A percentile compares a stretch with the other conserved stretches of the same genome.
Evolutionary conservation across 2,888 invertebrate species (phyloP).

Genomic region (Phaedon cochleariae): DNA sequence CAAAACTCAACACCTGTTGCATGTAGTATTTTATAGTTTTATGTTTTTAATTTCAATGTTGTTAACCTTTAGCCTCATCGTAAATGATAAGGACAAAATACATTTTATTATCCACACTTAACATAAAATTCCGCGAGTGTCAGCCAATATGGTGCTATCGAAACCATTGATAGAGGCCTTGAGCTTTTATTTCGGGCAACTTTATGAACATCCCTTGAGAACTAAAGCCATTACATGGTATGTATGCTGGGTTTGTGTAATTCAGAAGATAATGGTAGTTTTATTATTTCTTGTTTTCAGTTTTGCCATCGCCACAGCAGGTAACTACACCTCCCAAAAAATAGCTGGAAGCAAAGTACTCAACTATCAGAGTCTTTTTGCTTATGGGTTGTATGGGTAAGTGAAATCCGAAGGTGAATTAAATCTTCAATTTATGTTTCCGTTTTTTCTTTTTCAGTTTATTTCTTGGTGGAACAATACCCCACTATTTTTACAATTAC

Average conservation of each 20-base stretch:
- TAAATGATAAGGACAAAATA: conserved; percentile 1
- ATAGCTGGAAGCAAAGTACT: conserved; percentile 72
- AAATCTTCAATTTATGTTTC: background rate
- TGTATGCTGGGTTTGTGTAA: conserved; percentile 51
- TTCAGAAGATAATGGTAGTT: too few relatives aligned
- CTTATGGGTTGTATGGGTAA: conserved; percentile 82
- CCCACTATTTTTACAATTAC: conserved; percentile 78
- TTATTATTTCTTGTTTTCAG: conserved; percentile 62
- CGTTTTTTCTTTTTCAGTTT: conserved; percentile 64
- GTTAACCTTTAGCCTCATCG: conserved; percentile 26
- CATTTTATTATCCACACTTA: background rate
- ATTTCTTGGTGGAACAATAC: conserved; percentile 81
- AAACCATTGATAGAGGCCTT: conserved; percentile 76
- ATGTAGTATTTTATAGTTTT: background rate
- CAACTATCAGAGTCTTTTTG: conserved; percentile 73
- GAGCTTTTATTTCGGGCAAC: conserved; percentile 76
- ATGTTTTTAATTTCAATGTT: background rate
- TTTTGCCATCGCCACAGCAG: conserved; percentile 75
- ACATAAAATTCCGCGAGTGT: too few relatives aligned
- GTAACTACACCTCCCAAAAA: conserved; percentile 77
- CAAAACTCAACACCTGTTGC: background rate
- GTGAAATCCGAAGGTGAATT: too few relatives aligned
- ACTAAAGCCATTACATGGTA: conserved; percentile 85
- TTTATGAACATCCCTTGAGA: conserved; percentile 78
- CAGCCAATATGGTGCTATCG: conserved; percentile 69